A percentile compares a stretch with the other conserved stretches of the same genome.
These are phyloP conservation scores for Picus viridis DNA, from an alignment of 2,797 vertebrate genomes.

Conservation along the genomic window DNA sequence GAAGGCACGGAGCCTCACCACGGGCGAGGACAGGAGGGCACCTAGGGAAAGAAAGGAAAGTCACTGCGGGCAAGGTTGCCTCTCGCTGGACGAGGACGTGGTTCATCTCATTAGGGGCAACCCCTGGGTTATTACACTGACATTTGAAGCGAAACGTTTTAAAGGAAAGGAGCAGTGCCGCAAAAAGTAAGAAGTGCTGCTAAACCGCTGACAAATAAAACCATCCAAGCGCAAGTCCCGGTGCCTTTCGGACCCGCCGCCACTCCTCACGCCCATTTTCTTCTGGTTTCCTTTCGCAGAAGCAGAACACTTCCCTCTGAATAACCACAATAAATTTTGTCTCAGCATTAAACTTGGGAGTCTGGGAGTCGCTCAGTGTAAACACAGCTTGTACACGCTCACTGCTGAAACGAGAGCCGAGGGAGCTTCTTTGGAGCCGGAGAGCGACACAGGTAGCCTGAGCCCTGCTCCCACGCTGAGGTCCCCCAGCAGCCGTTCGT, in stretches of 20 bases:
- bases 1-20: fast-evolving
- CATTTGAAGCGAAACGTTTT: not conserved
- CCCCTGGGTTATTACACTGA: not conserved
- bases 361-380: not conserved
- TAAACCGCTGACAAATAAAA: not conserved
- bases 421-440: not conserved
- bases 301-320: not conserved
- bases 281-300: not conserved
- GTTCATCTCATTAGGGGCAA: not conserved
- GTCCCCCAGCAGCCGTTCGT: not conserved
- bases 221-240: not conserved
- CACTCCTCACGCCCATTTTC: not conserved
- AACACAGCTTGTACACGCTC: not conserved
- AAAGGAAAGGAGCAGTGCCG: not conserved
- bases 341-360: not conserved
- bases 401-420: not conserved
- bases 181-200: not conserved
- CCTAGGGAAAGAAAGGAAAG: not conserved
- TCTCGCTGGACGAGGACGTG: fast-evolving
- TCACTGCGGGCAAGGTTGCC: not conserved
- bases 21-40: not conserved
- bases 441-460: not conserved
- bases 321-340: not conserved
- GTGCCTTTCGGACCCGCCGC: not conserved
- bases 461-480: not conserved